Evolutionary conservation across 2,888 invertebrate species (phyloP).

Genomic region (Lacanobia oleracea): DNA sequence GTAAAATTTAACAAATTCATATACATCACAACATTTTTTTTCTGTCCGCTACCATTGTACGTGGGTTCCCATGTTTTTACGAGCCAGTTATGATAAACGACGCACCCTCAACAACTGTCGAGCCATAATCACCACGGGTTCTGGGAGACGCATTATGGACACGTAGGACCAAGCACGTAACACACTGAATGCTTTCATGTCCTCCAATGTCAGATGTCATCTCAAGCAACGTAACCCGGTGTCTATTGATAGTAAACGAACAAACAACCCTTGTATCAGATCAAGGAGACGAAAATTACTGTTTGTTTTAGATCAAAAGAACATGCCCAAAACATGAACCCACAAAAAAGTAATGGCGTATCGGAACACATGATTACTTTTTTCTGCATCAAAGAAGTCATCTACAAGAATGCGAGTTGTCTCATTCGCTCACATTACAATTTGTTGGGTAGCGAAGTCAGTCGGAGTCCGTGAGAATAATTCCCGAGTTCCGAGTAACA

Average conservation of each 20-base stretch:
- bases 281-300: constrained; percentile 54
- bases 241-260: constrained; percentile 61
- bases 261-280: constrained; percentile 65
- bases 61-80: constrained; percentile 78
- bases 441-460: constrained; percentile 82
- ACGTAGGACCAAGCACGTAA: constrained; percentile 76
- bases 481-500: constrained; percentile 87
- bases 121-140: constrained; percentile 73
- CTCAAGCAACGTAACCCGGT: constrained; percentile 62
- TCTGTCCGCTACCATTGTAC: constrained; percentile 68
- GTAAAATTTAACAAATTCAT: constrained; percentile 84
- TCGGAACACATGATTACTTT: constrained; percentile 62
- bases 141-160: constrained; percentile 77
- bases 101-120: constrained; percentile 73
- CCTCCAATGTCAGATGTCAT: constrained; percentile 70
- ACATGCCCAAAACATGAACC: constrained; percentile 30
- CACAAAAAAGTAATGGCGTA: constrained; percentile 57
- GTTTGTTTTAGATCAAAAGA: constrained; percentile 45
- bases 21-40: constrained; percentile 70
- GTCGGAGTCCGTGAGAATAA: constrained; percentile 86
- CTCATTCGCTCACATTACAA: constrained; percentile 82
- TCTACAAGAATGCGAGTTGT: constrained; percentile 71
- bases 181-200: constrained; percentile 68
- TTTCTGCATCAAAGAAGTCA: constrained; percentile 63
- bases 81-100: constrained; percentile 80